Base-by-base conservation (phyloP, 1,140 invertebrate species). In the Saccostrea echinata region DNA sequence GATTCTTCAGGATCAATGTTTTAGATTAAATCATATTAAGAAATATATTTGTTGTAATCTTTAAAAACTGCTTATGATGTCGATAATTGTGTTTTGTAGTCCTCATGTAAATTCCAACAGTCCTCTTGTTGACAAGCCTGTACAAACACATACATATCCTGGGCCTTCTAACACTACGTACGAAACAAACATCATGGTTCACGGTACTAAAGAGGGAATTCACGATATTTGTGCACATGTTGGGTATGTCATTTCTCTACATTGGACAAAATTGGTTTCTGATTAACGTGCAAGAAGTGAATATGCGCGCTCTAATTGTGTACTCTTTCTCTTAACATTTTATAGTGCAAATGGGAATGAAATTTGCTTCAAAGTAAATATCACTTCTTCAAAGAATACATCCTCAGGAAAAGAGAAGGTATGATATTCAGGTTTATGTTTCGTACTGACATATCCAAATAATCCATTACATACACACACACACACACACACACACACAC, bases 361-460 rank as follows among this genome's bases (percentile, higher is more conserved):
- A 43, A 84, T 84, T 61, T 84, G 84, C 21, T 84, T 61, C 33
- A 27, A 84, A 61, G 57, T 84, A 1, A 84, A 84, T 21, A 57
- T 64, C 13, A 61, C 53, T 33, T 1, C 24, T 61, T 9, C 53
- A 18, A 61, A 6, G 33, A 61, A 35, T 35, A 13, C 53, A 18
- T 30, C 84, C 8, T 24, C 27, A 2, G 27, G 13, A 12, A 30
- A 30, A 16, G 13, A 33, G 27, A 30, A 76, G 68, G 68, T 76
- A 76, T 18, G 24, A 12, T 33, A 16, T 9, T 43, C 24, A 80
- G 4, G 6, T 3, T 43, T 13, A 76, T 2, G 3, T 80, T 80
- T 24, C 71, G 13, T 24, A 80, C 4, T 24, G 16, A 11, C 24
- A 27, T 33, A 80, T 80, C 24, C 13, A 76, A 13, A 57, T 16